Conservation (phyloP, 1,140 invertebrate species). For the Drosophila leontia region DNA sequence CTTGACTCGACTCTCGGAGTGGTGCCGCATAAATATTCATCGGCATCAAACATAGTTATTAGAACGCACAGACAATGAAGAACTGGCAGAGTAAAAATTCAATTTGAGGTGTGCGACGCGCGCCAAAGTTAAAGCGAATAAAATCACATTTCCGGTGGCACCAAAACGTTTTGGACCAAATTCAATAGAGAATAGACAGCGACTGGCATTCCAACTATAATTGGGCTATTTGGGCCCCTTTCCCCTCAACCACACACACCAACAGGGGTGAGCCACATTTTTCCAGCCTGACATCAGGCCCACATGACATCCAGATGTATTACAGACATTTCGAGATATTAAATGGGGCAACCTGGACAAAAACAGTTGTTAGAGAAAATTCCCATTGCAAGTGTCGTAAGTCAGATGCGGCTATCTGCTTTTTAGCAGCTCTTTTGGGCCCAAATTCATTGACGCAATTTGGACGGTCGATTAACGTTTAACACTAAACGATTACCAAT, state of each 20-base stretch:
- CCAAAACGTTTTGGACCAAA: constrained; percentile 27
- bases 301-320: constrained; percentile 5
- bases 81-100: constrained; percentile 23
- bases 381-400: constrained; percentile 10
- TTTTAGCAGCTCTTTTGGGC: constrained; percentile 24
- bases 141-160: constrained; percentile 55
- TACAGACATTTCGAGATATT: neutral
- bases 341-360: neutral
- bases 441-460: constrained; percentile 36
- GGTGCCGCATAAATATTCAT: constrained; percentile 35
- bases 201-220: constrained; percentile 35
- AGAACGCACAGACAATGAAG: constrained; percentile 43
- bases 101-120: constrained; percentile 40
- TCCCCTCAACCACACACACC: neutral
- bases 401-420: neutral
- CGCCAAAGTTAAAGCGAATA: constrained; percentile 44
- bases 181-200: constrained; percentile 24
- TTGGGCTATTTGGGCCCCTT: constrained; percentile 30
- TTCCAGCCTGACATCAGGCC: constrained; percentile 37
- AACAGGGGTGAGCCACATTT: constrained; percentile 34
- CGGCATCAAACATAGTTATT: constrained; percentile 22
- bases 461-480: constrained; percentile 48
- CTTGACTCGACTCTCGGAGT: constrained; percentile 19
- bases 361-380: constrained; percentile 4
- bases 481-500: constrained; percentile 37